Evolutionary conservation across 2,888 invertebrate genomes (phyloP).

Genomic region (Rotaria macrura): DNA sequence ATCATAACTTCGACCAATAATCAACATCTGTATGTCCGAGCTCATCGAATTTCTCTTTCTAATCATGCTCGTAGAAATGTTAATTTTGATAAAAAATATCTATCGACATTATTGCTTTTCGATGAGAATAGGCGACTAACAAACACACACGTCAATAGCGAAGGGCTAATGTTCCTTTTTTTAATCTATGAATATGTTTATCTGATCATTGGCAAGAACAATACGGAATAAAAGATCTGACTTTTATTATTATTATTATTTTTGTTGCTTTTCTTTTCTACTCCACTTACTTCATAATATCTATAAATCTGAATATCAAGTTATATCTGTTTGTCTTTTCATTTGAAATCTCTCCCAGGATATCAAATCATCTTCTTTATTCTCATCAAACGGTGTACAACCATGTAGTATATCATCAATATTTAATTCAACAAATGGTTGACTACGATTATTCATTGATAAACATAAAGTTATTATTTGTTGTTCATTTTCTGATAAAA

Average conservation of each 20-base stretch:
- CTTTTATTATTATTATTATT: neutral
- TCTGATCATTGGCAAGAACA: no score
- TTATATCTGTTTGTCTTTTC: constrained; percentile 7
- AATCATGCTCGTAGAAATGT: no score
- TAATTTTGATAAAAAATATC: no score
- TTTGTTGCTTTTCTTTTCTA: neutral
- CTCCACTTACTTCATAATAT: neutral
- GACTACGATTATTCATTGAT: neutral
- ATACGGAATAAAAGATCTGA: neutral
- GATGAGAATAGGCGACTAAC: no score
- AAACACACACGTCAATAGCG: no score
- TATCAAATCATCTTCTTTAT: neutral
- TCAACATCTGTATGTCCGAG: no score
- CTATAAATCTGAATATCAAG: neutral
- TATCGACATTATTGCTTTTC: no score
- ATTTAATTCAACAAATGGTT: constrained; percentile 18
- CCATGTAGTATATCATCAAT: neutral
- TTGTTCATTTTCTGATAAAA: neutral
- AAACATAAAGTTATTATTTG: constrained; percentile 18
- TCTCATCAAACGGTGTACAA: neutral
- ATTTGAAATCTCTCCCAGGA: constrained; percentile 8
- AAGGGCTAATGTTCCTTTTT: no score
- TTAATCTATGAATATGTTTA: no score
- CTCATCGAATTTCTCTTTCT: no score
- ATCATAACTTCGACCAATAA: no score